Evolutionary conservation across 1,140 invertebrate genomes (phyloP), one percentile per base, ranked within the genome.

Genomic region (Penaeus chinensis): DNA sequence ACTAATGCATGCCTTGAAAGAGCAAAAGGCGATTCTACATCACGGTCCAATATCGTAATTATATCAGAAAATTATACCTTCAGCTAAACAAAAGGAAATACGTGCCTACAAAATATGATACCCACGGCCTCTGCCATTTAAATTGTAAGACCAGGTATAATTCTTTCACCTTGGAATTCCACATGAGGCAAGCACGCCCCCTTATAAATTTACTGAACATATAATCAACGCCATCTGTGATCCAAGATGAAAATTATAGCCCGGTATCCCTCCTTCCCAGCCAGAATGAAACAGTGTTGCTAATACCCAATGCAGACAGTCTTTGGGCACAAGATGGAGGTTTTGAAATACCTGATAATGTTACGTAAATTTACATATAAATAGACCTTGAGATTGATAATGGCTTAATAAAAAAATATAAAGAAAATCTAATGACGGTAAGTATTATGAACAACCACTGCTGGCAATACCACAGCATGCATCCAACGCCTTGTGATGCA

Each of bases 171-270:
- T 82, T 62, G 86, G 86, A 82, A 82, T 83, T 82, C 71, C 79
- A 81, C 86, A 87, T 24, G 80, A 82, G 86, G 86, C 86, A 82
- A 87, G 86, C 65, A 87, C 86, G 86, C 86, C 86, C 86, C 86
- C 80, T 87, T 81, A 69, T 87, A 87, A 87, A 87, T 87, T 87
- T 87, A 54, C 80, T 60, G 80, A 77, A 79, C 80, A 83, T 87
- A 87, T 87, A 87, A 87, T 87, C 86, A 87, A 87, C 86, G 86
- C 86, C 86, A 87, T 87, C 86, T 87, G 86, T 83, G 86, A 87
- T 76, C 86, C 86, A 54, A 61, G 66, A 77, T 87, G 86, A 82
- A 87, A 87, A 87, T 87, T 87, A 87, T 87, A 74, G 80, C 60
- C 66, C n/a, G 27, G 79, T 82, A 37, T 87, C 71, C 69, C 86